phyloP scores from a whole-genome alignment of 2,797 vertebrate genomes.

The Prunella strophiata region DNA sequence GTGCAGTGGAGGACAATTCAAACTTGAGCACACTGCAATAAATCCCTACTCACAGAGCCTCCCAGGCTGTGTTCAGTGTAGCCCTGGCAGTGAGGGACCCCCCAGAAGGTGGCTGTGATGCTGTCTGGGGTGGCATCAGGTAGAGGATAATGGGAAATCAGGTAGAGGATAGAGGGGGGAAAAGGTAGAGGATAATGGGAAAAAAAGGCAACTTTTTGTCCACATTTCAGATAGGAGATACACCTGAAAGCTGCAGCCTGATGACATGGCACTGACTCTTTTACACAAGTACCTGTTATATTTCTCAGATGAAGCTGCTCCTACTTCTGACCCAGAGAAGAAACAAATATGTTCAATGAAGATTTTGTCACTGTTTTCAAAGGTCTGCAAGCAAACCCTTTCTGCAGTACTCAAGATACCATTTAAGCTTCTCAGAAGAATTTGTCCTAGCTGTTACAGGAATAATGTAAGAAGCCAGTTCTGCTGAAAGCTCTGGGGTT shows the following conservation, averaged over 20 bases:
- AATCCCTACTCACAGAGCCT: background rate
- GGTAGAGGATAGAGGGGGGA: too few species aligned
- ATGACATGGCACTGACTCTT: background rate
- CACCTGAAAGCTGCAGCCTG: background rate
- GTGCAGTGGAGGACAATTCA: background rate
- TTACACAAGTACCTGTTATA: background rate
- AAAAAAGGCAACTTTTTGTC: background rate
- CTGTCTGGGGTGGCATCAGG: background rate
- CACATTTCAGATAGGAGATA: background rate
- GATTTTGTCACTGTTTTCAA: background rate
- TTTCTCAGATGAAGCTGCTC: background rate
- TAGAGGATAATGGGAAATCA: background rate
- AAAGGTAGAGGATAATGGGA: too few species aligned
- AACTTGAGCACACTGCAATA: background rate
- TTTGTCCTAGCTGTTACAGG: background rate
- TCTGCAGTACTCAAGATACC: background rate
- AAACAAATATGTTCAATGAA: background rate
- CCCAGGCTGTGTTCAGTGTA: fast-evolving
- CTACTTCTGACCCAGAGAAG: background rate
- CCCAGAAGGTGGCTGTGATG: background rate
- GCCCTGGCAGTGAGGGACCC: background rate
- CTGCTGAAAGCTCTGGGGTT: background rate
- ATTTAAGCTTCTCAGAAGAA: background rate
- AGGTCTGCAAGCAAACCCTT: background rate
- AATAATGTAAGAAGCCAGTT: background rate